Base-by-base conservation (phyloP, 2,797 vertebrate species). In the Threskiornis aethiopicus region DNA sequence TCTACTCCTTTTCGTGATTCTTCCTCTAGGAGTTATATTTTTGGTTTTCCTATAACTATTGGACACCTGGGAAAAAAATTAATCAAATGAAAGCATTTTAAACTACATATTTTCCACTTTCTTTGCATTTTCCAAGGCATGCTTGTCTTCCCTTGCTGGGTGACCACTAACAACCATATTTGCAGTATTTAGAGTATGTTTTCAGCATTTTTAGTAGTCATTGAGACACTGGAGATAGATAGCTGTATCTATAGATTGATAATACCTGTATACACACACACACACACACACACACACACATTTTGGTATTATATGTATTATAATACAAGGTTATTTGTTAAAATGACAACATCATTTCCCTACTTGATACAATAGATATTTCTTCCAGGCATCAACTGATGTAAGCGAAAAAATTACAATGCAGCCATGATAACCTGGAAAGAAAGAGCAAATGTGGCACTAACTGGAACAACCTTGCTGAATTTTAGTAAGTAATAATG, bases 231-330 rank as follows among this genome's bases (percentile, higher is more conserved):
- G 17, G 26, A 65, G 35, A 84, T 6, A 59, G 46, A 14, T 11
- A 78, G 10, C 33, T 66, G 9, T 72, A 44, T 29, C 18, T 67
- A 33, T 18, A 72, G 42, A 41, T 20, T 62, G 67, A 28, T 55
- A 37, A n/a, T 39, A 76, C 22, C 17, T 41, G 33, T 57, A 29
- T 33, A 35, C 8, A 52, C 16, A 51, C 7, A 59, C 0, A 51
- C 4, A 35, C 3, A 25, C 3, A 14, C 5, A n/a, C n/a, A n/a
- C n/a, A 61, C 4, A 51, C 4, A 35, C 3, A 25, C 3, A 14
- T 13, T 5, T n/a, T 46, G 29, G 4, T 37, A 25, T 55, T 73
- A 12, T 14, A 73, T 55, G 10, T 57, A 28, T 46, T 78, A 61
- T 24, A 39, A 72, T 9, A 62, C 19, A 41, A 17, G 28, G 19